These are phyloP conservation scores for Emydoidea blandingii DNA, from an alignment of 2,797 vertebrate species.

Conservation along the genomic window DNA sequence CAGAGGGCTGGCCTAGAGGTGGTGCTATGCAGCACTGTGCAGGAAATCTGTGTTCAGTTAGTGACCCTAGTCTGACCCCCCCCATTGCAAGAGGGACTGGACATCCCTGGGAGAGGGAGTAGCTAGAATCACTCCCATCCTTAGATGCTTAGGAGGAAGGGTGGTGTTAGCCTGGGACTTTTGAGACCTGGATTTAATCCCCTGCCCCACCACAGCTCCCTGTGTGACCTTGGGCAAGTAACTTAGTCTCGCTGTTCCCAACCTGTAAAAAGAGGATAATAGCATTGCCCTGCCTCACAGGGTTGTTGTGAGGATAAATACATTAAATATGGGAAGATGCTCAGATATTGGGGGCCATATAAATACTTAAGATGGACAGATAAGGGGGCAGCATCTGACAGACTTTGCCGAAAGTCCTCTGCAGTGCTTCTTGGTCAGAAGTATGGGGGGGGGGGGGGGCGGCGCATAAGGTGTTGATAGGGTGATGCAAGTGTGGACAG, in stretches of 20 bases:
- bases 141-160: background rate
- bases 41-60: background rate
- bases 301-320: background rate
- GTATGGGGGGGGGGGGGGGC: background rate
- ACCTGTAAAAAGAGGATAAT: background rate
- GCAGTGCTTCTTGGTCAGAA: background rate
- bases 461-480: background rate
- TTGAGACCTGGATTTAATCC: background rate
- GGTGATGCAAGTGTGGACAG: background rate
- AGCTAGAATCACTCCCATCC: background rate
- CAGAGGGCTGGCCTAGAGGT: background rate
- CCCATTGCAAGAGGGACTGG: background rate
- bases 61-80: background rate
- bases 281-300: background rate
- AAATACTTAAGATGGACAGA: background rate
- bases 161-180: background rate
- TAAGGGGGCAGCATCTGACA: background rate
- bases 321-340: background rate
- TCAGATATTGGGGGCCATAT: background rate
- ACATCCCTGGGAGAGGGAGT: too few relatives aligned
- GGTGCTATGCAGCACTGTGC: rapidly evolving
- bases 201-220: background rate
- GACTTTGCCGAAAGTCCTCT: background rate
- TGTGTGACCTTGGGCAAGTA: background rate
- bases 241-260: background rate